Evolutionary conservation across 2,797 vertebrate species (phyloP), one percentile per base, ranked within the genome.

Genomic region (Tenualosa ilisha): DNA sequence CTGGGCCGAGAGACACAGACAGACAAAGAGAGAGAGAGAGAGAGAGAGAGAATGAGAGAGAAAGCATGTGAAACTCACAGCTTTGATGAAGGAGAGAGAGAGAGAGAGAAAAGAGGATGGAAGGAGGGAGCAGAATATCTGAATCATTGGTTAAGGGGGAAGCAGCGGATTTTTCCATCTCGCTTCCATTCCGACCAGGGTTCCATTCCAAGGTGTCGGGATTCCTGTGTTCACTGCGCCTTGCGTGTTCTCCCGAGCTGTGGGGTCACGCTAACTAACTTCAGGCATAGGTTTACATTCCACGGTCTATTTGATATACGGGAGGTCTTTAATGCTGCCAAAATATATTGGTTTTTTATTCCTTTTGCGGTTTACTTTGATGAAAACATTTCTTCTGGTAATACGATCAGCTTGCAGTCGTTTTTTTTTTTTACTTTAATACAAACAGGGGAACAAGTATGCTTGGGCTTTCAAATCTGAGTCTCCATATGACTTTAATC

Each of bases 201-300:
- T 46, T 79, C 40, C 72, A 46, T 79, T 79, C 72, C 72, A 79
- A 79, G 72, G 72, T 79, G 72, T 79, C 37, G 72, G 72, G 72
- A 79, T 79, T 79, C 72, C 72, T 79, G 72, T 20, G 40, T 46
- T 79, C 15, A 7, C 72, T 46, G 40, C 40, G 72, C 72, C 20
- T 79, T 17, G 40, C 72, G 22, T 79, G 72, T 79, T 79, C 72
- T 79, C 72, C 72, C 17, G 40, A 46, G 40, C 72, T 20, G 7
- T n/a, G 72, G 40, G 72, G 72, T 79, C 40, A 46, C 72, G 40
- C 72, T 79, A 79, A 79, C 72, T 79, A 79, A 46, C 72, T 43
- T 79, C 72, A 79, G 72, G 40, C 72, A 43, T 46, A 46, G 40
- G 72, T 79, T 79, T 79, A 79, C 72, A 79, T 79, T 79, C 72